Conservation (phyloP, 37 sponge, comb jelly and placozoan species). For the Chondrilla cf. caribensis region DNA sequence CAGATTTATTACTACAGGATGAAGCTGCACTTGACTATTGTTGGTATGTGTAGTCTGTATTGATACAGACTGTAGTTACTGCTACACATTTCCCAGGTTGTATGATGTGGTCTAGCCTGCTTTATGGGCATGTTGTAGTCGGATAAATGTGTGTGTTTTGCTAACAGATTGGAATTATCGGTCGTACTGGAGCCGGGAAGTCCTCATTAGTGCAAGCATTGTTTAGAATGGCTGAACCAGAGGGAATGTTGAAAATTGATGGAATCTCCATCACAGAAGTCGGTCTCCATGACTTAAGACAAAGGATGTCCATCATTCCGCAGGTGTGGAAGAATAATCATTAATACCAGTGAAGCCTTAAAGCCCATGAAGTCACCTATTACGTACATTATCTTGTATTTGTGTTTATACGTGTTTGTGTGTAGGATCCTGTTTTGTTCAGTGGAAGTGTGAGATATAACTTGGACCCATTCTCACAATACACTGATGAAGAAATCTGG, state of each 20-base stretch:
- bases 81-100: too few relatives aligned
- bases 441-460: conserved; percentile 86
- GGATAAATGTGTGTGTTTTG: too few relatives aligned
- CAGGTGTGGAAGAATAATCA: conserved; percentile 55
- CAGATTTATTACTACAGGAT: too few relatives aligned
- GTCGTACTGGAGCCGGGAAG: conserved; percentile 94
- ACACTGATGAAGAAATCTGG: conserved; percentile 74
- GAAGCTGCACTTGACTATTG: too few relatives aligned
- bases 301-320: conserved; percentile 85
- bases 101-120: too few relatives aligned
- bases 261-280: conserved; percentile 62
- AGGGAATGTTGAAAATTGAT: conserved; percentile 74
- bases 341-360: too few relatives aligned
- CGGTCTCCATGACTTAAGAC: conserved; percentile 77
- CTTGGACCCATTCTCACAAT: conserved; percentile 84
- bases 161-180: conserved; percentile 84
- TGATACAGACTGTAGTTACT: too few relatives aligned
- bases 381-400: too few relatives aligned
- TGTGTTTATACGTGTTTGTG: not conserved
- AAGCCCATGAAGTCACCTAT: too few relatives aligned
- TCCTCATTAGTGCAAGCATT: conserved; percentile 79
- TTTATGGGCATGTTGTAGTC: not conserved
- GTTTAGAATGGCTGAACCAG: conserved; percentile 85
- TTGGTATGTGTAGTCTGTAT: too few relatives aligned
- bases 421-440: conserved; percentile 87